Conservation (phyloP, 1,140 invertebrate genomes). For the Camponotus floridanus region DNA sequence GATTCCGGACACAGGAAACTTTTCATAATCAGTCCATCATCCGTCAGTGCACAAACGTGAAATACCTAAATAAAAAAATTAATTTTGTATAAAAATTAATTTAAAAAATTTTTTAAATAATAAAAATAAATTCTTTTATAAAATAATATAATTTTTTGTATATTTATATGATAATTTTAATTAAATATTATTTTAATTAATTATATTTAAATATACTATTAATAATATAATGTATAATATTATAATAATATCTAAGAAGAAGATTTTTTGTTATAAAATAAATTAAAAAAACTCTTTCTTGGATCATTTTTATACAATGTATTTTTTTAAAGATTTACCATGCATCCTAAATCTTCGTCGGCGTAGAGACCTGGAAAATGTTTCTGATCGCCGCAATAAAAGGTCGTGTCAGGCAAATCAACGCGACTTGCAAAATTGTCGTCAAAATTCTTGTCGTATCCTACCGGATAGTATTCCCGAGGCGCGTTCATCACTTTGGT, state of each 20-base stretch:
- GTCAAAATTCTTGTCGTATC: conserved; percentile 95
- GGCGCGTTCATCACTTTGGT: conserved; percentile 96
- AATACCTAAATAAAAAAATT: conserved; percentile 89
- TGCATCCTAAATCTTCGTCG: conserved; percentile 96
- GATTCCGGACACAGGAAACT: conserved; percentile 96
- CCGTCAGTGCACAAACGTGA: conserved; percentile 95
- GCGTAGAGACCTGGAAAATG: conserved; percentile 96
- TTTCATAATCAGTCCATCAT: conserved; percentile 95
- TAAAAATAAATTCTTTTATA: background rate
- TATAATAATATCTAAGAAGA: background rate
- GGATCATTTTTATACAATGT: background rate
- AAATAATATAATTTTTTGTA: background rate
- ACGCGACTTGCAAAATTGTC: conserved; percentile 94
- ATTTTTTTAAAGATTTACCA: conserved; percentile 87
- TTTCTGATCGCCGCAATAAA: conserved; percentile 95
- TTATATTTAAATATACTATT: too few relatives aligned
- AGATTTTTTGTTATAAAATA: background rate
- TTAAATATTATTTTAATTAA: background rate
- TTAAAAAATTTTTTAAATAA: background rate
- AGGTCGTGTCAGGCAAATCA: conserved; percentile 94
- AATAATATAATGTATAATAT: background rate
- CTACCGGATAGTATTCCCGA: conserved; percentile 94
- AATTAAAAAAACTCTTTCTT: background rate
- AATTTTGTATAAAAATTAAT: conserved; percentile 74
- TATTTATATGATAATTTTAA: background rate